Base-by-base conservation (phyloP, 53 echinoderm and acorn worm species). In the Apostichopus leukothele region DNA sequence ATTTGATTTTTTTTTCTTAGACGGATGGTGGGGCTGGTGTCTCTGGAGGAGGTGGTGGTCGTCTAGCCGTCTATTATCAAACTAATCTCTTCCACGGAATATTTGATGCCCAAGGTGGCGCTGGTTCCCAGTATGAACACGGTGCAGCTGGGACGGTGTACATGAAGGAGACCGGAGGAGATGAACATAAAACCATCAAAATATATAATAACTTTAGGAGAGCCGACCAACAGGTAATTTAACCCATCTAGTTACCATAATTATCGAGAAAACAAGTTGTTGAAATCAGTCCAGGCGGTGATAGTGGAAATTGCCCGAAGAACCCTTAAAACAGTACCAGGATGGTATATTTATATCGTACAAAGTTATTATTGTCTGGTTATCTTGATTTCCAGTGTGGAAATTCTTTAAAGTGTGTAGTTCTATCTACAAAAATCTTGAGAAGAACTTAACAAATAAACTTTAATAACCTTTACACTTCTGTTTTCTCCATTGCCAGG, bases 61-160 rank as follows among this genome's bases (percentile, higher is more conserved):
- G 96, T 14, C 79, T 96, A 78, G 94, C 94, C 1, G 39, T 96
- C 23, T 93, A 94, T 93, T 93, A 90, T 71, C 25, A 83, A 88
- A 83, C 73, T 86, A 52, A 84, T 91, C 90, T 92, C 90, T 92
- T 63, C 90, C 91, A 50, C 76, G 88, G 74, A 76, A 13, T 51
- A 75, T 78, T 93, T 80, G 92, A 93, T 76, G 92, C 90, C 39
- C 85, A 73, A 66, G 96, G 96, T 51, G 96, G 96, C 77, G 63
- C 52, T 39, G 96, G 96, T 27, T 86, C 76, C 53, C 1, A 52
- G 83, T 78, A 53, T 60, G 92, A 96, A 89, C 96, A 96, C 67
- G 96, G 94, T 26, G 96, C 96, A 84, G 91, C 96, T 22, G 96
- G 96, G 16, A 96, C 96, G 0, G 88, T 96, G 57, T 94, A 92